Conservation (phyloP, 2,797 vertebrate genomes). For the Myotis planiceps region DNA sequence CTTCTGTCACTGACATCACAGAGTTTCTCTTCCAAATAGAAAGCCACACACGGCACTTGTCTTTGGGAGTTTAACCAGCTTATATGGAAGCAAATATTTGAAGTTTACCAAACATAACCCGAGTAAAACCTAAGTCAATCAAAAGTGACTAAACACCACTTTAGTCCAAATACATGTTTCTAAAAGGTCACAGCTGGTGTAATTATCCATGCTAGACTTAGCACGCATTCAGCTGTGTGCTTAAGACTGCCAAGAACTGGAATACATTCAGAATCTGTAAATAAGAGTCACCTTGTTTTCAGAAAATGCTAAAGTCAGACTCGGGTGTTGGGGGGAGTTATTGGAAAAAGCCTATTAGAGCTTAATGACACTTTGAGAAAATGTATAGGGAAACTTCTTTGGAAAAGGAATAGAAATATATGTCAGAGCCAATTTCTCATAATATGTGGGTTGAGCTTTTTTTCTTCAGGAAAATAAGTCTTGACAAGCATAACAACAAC, state of each 20-base stretch:
- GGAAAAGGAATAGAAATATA: constrained; percentile 52
- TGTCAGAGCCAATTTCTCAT: constrained; percentile 59
- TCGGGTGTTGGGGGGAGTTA: not conserved
- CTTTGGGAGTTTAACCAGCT: constrained; percentile 33
- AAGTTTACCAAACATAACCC: constrained; percentile 83
- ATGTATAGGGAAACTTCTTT: constrained; percentile 49
- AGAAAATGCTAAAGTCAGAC: constrained; percentile 66
- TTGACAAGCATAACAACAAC: constrained; percentile 60
- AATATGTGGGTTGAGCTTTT: constrained; percentile 12
- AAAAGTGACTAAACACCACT: constrained; percentile 83
- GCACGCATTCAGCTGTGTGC: constrained; percentile 75
- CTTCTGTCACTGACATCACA: not conserved
- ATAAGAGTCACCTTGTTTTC: constrained; percentile 78
- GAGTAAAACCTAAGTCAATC: constrained; percentile 84
- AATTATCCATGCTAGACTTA: constrained; percentile 85
- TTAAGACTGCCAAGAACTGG: constrained; percentile 79
- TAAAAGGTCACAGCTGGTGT: constrained; percentile 86
- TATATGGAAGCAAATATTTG: constrained; percentile 76
- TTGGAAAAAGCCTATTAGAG: not conserved
- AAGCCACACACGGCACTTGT: rapidly evolving
- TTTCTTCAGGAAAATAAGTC: constrained; percentile 63
- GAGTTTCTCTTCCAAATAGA: not conserved
- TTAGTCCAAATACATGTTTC: constrained; percentile 83
- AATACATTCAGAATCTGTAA: constrained; percentile 77
- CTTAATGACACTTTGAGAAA: constrained; percentile 66